Percentiles rank a stretch among this genome's conserved stretches.
Evolutionary conservation across 2,797 vertebrate genomes (phyloP).

Genomic region (Linurgus olivaceus): DNA sequence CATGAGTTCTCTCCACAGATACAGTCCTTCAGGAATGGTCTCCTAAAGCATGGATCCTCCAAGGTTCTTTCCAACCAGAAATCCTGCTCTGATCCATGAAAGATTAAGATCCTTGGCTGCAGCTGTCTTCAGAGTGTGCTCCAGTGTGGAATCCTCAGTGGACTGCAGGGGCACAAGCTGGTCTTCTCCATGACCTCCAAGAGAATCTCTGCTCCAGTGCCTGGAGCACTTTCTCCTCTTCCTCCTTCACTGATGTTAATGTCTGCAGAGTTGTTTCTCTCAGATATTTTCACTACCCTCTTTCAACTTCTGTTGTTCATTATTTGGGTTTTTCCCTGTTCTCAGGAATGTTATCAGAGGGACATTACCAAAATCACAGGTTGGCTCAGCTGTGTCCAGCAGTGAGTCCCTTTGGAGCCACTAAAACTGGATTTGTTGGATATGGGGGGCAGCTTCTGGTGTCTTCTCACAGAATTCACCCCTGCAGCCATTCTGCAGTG

Average conservation of each 20-base stretch:
- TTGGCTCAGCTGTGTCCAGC: neutral
- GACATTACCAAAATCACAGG: neutral
- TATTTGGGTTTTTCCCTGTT: neutral
- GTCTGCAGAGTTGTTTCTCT: neutral
- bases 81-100: neutral
- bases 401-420: neutral
- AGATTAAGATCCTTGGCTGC: neutral
- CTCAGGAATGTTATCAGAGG: neutral
- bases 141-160: accelerated
- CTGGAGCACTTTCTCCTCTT: accelerated
- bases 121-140: neutral
- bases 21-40: neutral
- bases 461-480: neutral
- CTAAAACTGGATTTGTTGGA: neutral
- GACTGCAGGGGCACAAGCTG: neutral
- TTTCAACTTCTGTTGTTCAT: accelerated
- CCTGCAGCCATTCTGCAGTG: neutral
- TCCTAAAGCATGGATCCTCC: neutral
- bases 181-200: neutral
- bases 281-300: neutral
- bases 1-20: neutral
- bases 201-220: accelerated
- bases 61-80: neutral
- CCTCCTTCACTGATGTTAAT: neutral
- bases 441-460: neutral